Percentiles rank a stretch among this genome's conserved stretches.
These are phyloP conservation scores for Delia radicum DNA, from an alignment of 1,140 invertebrate genomes.

Conservation along the genomic window DNA sequence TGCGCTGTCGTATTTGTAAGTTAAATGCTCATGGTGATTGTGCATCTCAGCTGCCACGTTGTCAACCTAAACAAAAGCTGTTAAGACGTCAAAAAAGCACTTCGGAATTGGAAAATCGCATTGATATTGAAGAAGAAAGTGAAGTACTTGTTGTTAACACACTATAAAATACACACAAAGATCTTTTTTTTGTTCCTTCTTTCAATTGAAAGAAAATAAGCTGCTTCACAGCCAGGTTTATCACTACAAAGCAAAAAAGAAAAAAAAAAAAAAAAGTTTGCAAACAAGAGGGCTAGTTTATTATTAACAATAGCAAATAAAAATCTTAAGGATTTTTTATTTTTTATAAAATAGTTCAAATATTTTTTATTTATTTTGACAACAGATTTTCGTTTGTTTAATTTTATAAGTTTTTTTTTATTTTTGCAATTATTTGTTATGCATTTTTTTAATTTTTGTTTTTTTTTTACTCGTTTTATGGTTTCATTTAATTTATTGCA, in stretches of 20 bases:
- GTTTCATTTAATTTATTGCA: background rate
- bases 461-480: background rate
- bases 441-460: background rate
- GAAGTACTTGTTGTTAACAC: conserved; percentile 54
- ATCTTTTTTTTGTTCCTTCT: too few species aligned
- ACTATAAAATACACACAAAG: background rate
- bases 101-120: conserved; percentile 69
- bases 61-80: conserved; percentile 78
- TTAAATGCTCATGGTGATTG: conserved; percentile 90
- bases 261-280: background rate
- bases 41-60: conserved; percentile 75
- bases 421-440: background rate
- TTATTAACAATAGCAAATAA: too few species aligned
- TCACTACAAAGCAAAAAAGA: background rate
- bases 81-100: conserved; percentile 85
- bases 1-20: conserved; percentile 87
- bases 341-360: too few species aligned
- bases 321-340: background rate
- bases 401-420: background rate
- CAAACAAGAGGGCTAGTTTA: background rate
- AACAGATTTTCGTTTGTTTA: background rate
- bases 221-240: background rate
- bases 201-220: background rate
- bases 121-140: conserved; percentile 72
- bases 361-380: too few species aligned